phyloP scores from a whole-genome alignment of 2,888 invertebrate genomes.

The Nomada hirtipes region DNA sequence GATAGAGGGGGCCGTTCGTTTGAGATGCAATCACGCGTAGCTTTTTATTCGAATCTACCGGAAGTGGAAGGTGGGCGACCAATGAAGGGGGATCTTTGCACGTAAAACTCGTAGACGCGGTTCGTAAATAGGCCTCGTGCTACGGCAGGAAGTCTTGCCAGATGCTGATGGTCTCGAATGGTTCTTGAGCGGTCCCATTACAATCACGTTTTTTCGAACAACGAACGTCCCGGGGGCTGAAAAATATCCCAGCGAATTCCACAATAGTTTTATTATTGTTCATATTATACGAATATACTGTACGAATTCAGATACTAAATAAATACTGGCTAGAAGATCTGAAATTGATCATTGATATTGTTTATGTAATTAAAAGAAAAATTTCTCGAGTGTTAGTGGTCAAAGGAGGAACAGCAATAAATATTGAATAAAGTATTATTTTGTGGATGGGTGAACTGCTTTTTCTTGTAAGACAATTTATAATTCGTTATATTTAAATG shows the following conservation, averaged over 20 bases:
- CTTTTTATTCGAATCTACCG: conserved; percentile 60
- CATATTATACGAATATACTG: too few relatives aligned
- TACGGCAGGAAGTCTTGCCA: conserved; percentile 71
- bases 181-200: conserved; percentile 49
- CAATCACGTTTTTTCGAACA: conserved; percentile 39
- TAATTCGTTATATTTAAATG: too few relatives aligned
- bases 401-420: too few relatives aligned
- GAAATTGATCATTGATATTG: too few relatives aligned
- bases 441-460: too few relatives aligned
- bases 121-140: conserved; percentile 68
- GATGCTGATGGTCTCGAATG: conserved; percentile 56
- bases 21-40: conserved; percentile 41
- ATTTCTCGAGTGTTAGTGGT: too few relatives aligned
- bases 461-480: too few relatives aligned
- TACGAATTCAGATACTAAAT: too few relatives aligned
- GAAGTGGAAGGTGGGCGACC: conserved; percentile 63
- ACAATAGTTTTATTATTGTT: not conserved
- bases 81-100: conserved; percentile 56
- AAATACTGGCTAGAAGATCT: too few relatives aligned
- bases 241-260: conserved; percentile 17
- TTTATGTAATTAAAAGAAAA: too few relatives aligned
- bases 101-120: conserved; percentile 55
- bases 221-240: not conserved
- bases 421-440: too few relatives aligned
- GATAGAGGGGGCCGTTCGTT: conserved; percentile 7